Base-by-base conservation (phyloP, 2,113 vertebrate genomes). In the Tinamus guttatus region DNA sequence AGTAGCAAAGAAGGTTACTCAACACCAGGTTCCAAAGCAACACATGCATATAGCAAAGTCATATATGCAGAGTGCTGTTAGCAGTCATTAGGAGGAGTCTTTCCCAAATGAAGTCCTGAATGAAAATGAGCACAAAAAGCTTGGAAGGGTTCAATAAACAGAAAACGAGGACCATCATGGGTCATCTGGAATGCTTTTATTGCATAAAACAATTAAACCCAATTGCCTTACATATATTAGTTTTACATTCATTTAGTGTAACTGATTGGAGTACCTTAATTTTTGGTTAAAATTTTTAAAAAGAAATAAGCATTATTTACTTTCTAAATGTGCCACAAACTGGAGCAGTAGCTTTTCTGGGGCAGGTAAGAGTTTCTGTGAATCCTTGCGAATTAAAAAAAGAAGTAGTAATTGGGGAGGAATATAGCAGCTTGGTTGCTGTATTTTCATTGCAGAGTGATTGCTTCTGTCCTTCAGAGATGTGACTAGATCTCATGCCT, bases 1-100 rank as follows among this genome's bases (percentile, higher is more conserved):
- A 81, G 3, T n/a, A 40, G n/a, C n/a, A 58, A 74, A 15, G 22
- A 38, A 71, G 51, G 10, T 74, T 75, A 25, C 21, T 40, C 70
- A 49, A 52, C 8, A 69, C 52, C 27, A 74, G 21, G 17, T 45
- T 81, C 24, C 22, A n/a, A 30, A 63, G 30, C 67, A 89, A 63
- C 15, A 4, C 36, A 4, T 77, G 18, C 16, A 15, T 13, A 13
- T 60, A 17, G 28, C 75, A 41, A 49, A 89, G 45, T 75, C 7
- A 19, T 30, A 36, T 40, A 40, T 0, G 0, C 8, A 32, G 30
- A 32, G 54, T 18, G 28, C 54, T 58, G 16, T 32, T 58, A 32
- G 54, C 16, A 58, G 28, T 58, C 54, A 58, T 58, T 58, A 19
- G 6, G 28, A 58, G 30, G 30, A 58, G 11, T 58, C 28, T 62